Evolutionary conservation across 2,888 invertebrate genomes (phyloP), one percentile per base, ranked within the genome.

Genomic region (Marasmarcha lunaedactyla): DNA sequence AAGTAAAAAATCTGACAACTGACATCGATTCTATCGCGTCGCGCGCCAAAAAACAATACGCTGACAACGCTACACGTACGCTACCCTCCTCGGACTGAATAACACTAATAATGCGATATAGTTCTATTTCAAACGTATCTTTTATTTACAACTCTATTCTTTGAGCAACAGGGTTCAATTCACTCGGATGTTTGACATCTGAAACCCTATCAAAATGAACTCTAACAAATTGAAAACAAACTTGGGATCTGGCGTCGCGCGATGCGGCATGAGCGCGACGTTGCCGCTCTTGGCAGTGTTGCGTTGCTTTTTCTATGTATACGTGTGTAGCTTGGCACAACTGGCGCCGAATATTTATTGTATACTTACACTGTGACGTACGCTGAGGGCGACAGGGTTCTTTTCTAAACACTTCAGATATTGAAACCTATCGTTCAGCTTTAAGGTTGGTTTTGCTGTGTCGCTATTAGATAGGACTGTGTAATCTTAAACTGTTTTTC

Each of bases 281-380:
- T 81, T 81, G 81, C 79, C 81, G 70, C 57, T 72, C 76, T 69
- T 67, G 52, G 63, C 70, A 61, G 67, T 57, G 62, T 73, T 63
- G 63, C 73, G 70, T 63, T 59, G 68, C 65, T 64, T 58, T 20
- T 62, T 59, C 69, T 81, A 78, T 81, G 76, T 81, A 78, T 81
- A 77, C 71, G 77, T 78, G 77, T 79, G 77, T 66, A 61, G 71
- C 64, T 66, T 67, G 71, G 70, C 72, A 78, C 81, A 79, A 83
- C 81, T 81, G 81, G 77, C 83, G 77, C 81, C 78, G 78, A 79
- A 83, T 83, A 81, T 79, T 83, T 81, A 81, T 81, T 81, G 81
- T 81, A 79, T 81, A 81, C 78, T 76, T 78, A 79, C 79, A 78
- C 76, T 79, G 78, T 73, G 71, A 64, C 71, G 60, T 55, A 47